Percentiles rank a stretch among this genome's conserved stretches.
These are phyloP conservation scores for Aeoliscus strigatus DNA, from an alignment of 2,797 vertebrate species.

Conservation along the genomic window DNA sequence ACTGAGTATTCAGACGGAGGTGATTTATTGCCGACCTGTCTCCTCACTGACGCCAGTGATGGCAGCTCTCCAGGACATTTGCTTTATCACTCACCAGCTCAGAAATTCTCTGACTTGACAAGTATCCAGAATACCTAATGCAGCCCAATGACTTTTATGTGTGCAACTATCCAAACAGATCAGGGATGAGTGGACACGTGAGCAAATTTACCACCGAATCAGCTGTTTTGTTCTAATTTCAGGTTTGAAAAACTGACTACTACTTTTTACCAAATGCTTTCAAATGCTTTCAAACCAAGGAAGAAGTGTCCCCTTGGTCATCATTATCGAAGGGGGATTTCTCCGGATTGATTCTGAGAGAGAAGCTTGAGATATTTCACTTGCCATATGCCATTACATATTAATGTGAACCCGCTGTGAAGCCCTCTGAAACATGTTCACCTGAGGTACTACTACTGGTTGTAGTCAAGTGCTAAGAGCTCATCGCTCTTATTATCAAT, in stretches of 20 bases:
- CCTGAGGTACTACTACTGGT: no score
- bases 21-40: conserved; percentile 56
- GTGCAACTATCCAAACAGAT: conserved; percentile 20
- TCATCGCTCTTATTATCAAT: no score
- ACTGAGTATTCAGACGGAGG: conserved; percentile 47
- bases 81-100: conserved; percentile 55
- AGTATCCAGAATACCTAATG: conserved; percentile 34
- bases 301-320: no score
- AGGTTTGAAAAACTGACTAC: background rate
- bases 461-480: no score
- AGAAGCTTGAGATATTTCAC: no score
- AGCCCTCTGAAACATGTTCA: no score
- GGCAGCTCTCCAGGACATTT: conserved; percentile 42
- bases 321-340: no score
- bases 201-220: conserved; percentile 2
- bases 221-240: conserved; percentile 1
- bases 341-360: no score
- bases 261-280: background rate
- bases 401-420: no score
- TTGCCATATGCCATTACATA: no score
- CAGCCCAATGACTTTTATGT: conserved; percentile 11
- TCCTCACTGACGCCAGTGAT: conserved; percentile 55
- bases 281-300: no score
- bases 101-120: conserved; percentile 46
- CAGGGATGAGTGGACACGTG: conserved; percentile 10